Conservation (phyloP, 2,888 invertebrate genomes). For the Agrilus cyanescens region DNA sequence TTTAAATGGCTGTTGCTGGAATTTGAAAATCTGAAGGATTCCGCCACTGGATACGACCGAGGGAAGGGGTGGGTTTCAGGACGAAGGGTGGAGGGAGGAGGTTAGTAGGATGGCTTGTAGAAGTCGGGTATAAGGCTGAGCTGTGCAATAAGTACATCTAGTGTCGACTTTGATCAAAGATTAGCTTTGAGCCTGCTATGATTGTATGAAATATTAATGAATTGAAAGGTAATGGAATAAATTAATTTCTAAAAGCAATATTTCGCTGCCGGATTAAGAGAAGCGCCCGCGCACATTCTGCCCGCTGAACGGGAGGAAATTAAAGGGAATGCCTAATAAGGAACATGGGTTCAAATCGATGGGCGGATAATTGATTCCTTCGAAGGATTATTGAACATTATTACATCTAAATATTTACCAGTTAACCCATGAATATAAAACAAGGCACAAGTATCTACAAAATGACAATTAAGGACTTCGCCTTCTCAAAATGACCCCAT, state of each 20-base stretch:
- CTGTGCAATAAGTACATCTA: constrained; percentile 13
- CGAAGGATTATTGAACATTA: constrained; percentile 15
- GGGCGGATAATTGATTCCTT: constrained; percentile 26
- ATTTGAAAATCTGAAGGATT: too few relatives aligned
- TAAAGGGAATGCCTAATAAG: constrained; percentile 41
- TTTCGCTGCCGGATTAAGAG: constrained; percentile 33
- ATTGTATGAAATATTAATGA: constrained; percentile 42
- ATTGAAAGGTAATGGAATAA: constrained; percentile 44
- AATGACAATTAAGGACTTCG: too few relatives aligned
- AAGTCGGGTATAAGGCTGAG: background rate
- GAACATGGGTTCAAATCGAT: constrained; percentile 21
- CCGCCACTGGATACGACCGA: too few relatives aligned
- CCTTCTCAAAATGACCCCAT: too few relatives aligned
- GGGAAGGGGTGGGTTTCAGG: too few relatives aligned
- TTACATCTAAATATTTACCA: too few relatives aligned
- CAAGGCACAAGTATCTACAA: too few relatives aligned
- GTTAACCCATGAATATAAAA: too few relatives aligned
- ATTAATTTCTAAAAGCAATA: constrained; percentile 43
- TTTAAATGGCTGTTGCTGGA: too few relatives aligned
- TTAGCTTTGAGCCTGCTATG: constrained; percentile 34
- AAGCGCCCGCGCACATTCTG: background rate
- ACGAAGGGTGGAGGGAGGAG: too few relatives aligned
- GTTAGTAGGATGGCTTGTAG: too few relatives aligned
- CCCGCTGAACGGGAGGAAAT: constrained; percentile 31
- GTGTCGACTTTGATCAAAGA: constrained; percentile 35